Evolutionary conservation across 1,140 invertebrate species (phyloP).

Genomic region (Acromyrmex heyeri): DNA sequence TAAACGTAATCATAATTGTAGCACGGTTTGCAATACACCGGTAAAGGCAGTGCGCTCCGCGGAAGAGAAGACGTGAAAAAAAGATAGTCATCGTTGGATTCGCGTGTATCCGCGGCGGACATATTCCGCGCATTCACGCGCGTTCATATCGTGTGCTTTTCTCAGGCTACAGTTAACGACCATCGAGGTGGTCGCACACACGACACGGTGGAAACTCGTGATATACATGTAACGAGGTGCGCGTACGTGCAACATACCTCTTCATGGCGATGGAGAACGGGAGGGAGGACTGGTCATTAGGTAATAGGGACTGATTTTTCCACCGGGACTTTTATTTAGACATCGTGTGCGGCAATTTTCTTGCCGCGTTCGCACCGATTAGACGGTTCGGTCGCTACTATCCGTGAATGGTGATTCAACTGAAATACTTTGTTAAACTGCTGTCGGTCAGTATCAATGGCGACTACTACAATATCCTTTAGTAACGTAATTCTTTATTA

Average conservation of each 20-base stretch:
- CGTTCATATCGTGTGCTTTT: conserved; percentile 34
- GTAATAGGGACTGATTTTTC: conserved; percentile 51
- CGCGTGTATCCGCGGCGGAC: not conserved
- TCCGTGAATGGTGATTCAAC: not conserved
- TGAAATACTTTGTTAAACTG: not conserved
- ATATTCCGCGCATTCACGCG: conserved; percentile 32
- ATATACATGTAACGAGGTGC: conserved; percentile 45
- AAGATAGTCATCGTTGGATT: conserved; percentile 23
- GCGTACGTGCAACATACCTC: conserved; percentile 16
- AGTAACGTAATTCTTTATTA: not conserved
- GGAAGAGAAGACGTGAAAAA: conserved; percentile 27
- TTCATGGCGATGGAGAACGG: not conserved
- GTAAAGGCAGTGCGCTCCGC: not conserved
- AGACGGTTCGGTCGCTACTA: conserved; percentile 46
- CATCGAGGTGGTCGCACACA: conserved; percentile 45
- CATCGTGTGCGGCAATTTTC: conserved; percentile 59
- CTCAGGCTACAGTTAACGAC: conserved; percentile 40
- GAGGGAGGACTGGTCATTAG: conserved; percentile 13
- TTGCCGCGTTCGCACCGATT: conserved; percentile 56
- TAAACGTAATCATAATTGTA: conserved; percentile 12
- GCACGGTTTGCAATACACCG: conserved; percentile 3
- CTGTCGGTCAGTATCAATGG: not conserved
- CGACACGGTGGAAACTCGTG: not conserved
- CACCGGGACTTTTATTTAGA: conserved; percentile 51
- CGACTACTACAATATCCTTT: not conserved